These are phyloP conservation scores for Euproctis similis DNA, from an alignment of 2,888 invertebrate species.

Conservation along the genomic window DNA sequence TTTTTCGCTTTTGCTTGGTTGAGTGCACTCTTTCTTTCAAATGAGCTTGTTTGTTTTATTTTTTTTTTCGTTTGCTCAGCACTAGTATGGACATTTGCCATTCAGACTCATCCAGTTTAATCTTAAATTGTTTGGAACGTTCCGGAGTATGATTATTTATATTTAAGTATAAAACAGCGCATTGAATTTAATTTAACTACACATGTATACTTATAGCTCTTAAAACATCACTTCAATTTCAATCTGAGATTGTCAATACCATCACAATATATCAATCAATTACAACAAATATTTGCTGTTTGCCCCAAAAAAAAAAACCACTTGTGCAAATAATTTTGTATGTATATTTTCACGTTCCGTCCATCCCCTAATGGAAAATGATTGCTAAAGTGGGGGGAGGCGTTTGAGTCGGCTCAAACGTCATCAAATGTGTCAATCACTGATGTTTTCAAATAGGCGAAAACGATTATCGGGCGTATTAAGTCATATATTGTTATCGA, in stretches of 20 bases:
- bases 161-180: no score
- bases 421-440: constrained; percentile 73
- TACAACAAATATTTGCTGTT: constrained; percentile 11
- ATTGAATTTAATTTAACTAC: no score
- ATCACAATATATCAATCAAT: no score
- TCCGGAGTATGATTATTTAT: no score
- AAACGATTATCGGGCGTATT: constrained; percentile 74
- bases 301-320: constrained; percentile 17
- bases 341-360: constrained; percentile 27
- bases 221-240: no score
- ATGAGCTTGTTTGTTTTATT: constrained; percentile 41
- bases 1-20: constrained; percentile 47
- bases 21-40: constrained; percentile 55
- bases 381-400: constrained; percentile 40
- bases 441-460: constrained; percentile 70
- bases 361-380: constrained; percentile 39
- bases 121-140: constrained; percentile 31
- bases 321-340: constrained; percentile 21
- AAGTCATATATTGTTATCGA: constrained; percentile 74
- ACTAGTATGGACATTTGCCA: constrained; percentile 56
- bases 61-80: constrained; percentile 48
- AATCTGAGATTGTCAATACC: no score
- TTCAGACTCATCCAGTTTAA: constrained; percentile 39
- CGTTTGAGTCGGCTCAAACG: constrained; percentile 51
- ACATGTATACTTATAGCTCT: no score